phyloP scores from a whole-genome alignment of 1,140 invertebrate species.

The Sitophilus oryzae region DNA sequence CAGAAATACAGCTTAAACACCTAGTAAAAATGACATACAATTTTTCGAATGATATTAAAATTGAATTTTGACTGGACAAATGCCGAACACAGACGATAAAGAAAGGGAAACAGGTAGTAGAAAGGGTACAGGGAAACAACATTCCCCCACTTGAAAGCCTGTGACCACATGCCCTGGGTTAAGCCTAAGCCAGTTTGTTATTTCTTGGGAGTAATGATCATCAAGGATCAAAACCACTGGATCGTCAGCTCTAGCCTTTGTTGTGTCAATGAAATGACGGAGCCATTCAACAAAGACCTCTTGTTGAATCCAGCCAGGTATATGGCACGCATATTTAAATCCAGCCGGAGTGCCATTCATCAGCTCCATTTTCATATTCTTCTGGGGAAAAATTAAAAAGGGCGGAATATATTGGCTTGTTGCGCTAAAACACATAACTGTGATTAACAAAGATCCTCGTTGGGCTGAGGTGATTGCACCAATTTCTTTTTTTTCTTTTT shows the following conservation, averaged over 20 bases:
- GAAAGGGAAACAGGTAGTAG: no score
- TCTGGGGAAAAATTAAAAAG: slow-evolving; percentile 39
- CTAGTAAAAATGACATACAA: no score
- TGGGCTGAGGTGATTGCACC: background rate
- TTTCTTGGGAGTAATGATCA: slow-evolving; percentile 37
- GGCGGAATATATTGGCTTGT: slow-evolving; percentile 22
- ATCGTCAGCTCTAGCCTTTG: slow-evolving; percentile 26
- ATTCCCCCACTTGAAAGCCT: no score
- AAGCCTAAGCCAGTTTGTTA: no score
- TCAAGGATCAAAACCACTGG: slow-evolving; percentile 39
- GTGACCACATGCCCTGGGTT: no score
- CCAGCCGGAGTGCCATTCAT: slow-evolving; percentile 39
- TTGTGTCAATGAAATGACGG: slow-evolving; percentile 32
- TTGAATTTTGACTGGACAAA: no score
- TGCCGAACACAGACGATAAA: no score
- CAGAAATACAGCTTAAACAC: no score
- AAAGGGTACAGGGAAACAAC: no score
- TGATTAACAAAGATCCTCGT: background rate
- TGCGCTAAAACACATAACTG: background rate
- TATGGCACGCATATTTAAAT: slow-evolving; percentile 34
- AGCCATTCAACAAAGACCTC: slow-evolving; percentile 36
- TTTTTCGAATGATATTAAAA: no score
- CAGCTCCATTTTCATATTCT: slow-evolving; percentile 33
- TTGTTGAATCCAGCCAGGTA: slow-evolving; percentile 29
- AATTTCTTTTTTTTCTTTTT: slow-evolving; percentile 6